These are phyloP conservation scores for Paratilapia polleni DNA, from an alignment of 2,113 vertebrate species.

Conservation along the genomic window DNA sequence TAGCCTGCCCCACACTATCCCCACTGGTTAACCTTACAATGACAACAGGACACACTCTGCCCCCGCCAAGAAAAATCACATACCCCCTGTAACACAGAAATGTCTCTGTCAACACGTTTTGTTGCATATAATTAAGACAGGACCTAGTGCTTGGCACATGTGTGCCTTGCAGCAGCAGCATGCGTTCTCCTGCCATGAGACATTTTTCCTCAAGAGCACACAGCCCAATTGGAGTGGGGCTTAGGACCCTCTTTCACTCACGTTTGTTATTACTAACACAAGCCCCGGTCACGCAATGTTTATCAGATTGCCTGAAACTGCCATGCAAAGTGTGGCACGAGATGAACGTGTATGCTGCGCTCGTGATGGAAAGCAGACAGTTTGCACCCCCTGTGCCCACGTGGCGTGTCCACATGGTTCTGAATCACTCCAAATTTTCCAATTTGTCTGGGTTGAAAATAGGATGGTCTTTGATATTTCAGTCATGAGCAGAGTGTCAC, in stretches of 20 bases:
- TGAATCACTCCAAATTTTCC: constrained; percentile 44
- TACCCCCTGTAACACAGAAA: background rate
- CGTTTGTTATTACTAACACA: constrained; percentile 68
- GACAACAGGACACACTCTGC: background rate
- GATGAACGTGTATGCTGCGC: constrained; percentile 23
- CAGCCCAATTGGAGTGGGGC: constrained; percentile 27
- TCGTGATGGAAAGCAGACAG: constrained; percentile 19
- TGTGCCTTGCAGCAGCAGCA: constrained; percentile 34
- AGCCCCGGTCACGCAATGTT: constrained; percentile 72
- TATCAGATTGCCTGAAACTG: constrained; percentile 65
- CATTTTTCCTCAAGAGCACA: constrained; percentile 49
- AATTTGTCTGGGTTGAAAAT: constrained; percentile 45
- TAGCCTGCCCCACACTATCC: background rate
- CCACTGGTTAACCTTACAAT: background rate
- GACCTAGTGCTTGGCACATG: constrained; percentile 18
- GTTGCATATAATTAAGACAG: constrained; percentile 38
- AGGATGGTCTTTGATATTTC: constrained; percentile 31
- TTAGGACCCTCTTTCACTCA: constrained; percentile 55
- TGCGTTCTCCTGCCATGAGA: constrained; percentile 26
- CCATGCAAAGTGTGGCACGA: constrained; percentile 48
- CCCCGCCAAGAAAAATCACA: background rate
- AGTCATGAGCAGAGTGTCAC: background rate
- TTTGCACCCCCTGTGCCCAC: background rate
- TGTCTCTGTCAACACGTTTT: background rate
- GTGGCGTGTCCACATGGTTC: background rate